Evolutionary conservation across 2,797 vertebrate species (phyloP).

Genomic region (Ciconia nigra): DNA sequence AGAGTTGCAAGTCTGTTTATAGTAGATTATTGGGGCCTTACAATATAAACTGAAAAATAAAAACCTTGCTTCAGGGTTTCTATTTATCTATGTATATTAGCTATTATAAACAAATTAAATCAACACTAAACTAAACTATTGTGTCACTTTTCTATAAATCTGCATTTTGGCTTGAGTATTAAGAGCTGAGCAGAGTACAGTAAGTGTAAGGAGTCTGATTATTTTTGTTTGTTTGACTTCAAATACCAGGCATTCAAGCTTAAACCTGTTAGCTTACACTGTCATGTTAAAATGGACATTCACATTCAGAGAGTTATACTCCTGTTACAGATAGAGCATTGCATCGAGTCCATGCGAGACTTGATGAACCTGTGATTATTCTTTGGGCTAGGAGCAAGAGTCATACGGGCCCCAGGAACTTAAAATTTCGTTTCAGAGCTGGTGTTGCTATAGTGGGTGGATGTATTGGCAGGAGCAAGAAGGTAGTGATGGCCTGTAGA

Average conservation of each 20-base stretch:
- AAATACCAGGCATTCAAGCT: background rate
- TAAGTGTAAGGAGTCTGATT: background rate
- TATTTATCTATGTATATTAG: background rate
- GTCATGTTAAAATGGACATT: background rate
- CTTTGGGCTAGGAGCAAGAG: background rate
- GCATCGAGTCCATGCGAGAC: background rate
- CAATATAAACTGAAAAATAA: too few relatives aligned
- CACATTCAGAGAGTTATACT: background rate
- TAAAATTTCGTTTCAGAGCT: background rate
- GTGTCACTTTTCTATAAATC: background rate
- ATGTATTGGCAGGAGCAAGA: background rate
- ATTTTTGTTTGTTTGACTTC: background rate
- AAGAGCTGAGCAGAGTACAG: background rate
- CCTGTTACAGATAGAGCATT: background rate
- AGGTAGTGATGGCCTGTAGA: too few relatives aligned
- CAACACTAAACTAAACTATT: background rate
- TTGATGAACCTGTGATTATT: background rate
- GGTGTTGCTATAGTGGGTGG: background rate
- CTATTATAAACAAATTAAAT: background rate
- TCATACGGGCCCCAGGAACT: accelerated
- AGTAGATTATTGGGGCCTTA: background rate
- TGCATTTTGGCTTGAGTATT: background rate
- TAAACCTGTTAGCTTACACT: background rate
- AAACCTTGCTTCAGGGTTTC: background rate
- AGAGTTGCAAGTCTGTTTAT: background rate